phyloP scores from a whole-genome alignment of 2,113 vertebrate species.

The Ptyas mucosa region DNA sequence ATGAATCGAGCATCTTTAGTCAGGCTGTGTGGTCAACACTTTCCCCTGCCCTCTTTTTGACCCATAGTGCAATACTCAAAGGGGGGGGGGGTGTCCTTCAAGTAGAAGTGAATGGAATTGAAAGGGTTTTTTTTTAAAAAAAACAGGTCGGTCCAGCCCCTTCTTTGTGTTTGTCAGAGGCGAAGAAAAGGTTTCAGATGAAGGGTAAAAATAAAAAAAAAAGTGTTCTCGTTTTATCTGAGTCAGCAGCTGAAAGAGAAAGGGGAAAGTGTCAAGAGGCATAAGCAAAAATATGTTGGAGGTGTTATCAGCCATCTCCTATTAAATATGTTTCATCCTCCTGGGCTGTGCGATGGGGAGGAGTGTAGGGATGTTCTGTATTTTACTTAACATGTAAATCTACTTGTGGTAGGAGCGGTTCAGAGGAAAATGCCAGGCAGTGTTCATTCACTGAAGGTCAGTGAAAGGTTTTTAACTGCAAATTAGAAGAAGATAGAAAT shows the following conservation, averaged over 20 bases:
- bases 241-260: constrained; percentile 32
- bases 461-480: constrained; percentile 56
- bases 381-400: constrained; percentile 20
- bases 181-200: neutral
- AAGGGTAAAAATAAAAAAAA: neutral
- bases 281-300: constrained; percentile 33
- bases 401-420: neutral
- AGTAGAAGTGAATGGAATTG: constrained; percentile 35
- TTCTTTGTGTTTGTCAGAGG: constrained; percentile 37
- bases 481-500: constrained; percentile 1
- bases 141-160: constrained; percentile 51
- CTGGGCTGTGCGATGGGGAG: neutral
- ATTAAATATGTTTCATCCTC: constrained; percentile 28
- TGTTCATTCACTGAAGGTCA: constrained; percentile 57
- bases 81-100: constrained; percentile 14
- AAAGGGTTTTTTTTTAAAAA: constrained; percentile 24
- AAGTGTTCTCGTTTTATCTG: constrained; percentile 26
- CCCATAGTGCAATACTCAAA: constrained; percentile 45
- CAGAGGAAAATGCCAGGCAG: neutral
- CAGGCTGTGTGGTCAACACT: constrained; percentile 28
- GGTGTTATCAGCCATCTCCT: constrained; percentile 39
- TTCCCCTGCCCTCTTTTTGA: constrained; percentile 33
- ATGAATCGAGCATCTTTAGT: constrained; percentile 38
- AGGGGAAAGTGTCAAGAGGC: constrained; percentile 18
- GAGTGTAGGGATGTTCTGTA: constrained; percentile 21